These are phyloP conservation scores for Tanypteryx hageni DNA, from an alignment of 2,888 invertebrate genomes.

Conservation along the genomic window DNA sequence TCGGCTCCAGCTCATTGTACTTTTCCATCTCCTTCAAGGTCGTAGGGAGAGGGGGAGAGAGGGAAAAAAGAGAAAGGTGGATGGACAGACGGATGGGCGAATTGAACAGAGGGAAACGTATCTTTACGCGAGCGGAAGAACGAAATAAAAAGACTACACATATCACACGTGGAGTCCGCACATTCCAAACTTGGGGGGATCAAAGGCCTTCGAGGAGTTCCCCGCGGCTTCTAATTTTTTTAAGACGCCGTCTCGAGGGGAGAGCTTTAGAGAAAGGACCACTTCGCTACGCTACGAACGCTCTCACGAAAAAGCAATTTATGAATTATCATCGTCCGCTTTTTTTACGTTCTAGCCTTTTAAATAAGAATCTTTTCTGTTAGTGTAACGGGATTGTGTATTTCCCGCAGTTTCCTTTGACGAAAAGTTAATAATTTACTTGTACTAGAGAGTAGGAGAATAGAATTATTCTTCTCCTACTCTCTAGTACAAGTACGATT, in stretches of 20 bases:
- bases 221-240: neutral
- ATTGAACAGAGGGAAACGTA: neutral
- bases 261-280: neutral
- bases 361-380: no score
- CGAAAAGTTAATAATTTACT: no score
- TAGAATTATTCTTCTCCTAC: no score
- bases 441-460: no score
- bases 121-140: neutral
- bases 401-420: no score
- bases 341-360: no score
- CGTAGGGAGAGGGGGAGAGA: neutral
- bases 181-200: conserved; percentile 12
- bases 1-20: no score
- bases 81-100: neutral
- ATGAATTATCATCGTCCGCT: neutral
- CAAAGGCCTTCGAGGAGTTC: conserved; percentile 8
- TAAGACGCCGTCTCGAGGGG: neutral
- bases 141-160: neutral
- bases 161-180: conserved; percentile 22
- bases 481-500: no score
- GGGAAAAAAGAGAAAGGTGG: neutral
- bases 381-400: no score
- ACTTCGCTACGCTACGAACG: neutral
- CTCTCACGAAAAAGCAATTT: no score
- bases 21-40: neutral